Evolutionary conservation across 2,888 invertebrate genomes (phyloP).

Genomic region (Poecilobothrus nobilitatus): DNA sequence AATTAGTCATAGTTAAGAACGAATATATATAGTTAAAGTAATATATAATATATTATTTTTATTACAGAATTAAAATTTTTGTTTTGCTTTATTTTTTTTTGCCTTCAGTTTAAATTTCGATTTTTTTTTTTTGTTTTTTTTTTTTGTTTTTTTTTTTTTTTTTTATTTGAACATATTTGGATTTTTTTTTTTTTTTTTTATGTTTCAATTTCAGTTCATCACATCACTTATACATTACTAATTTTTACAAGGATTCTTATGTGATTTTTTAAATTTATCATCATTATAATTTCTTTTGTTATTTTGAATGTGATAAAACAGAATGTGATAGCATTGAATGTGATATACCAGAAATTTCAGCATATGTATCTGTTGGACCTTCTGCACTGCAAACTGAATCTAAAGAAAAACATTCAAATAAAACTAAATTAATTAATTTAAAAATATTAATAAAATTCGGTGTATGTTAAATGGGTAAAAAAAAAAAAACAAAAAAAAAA

Average conservation of each 20-base stretch:
- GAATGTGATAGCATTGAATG: constrained; percentile 42
- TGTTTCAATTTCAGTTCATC: too few relatives aligned
- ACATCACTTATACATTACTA: not conserved
- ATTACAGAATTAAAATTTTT: not conserved
- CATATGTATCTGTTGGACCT: constrained; percentile 58
- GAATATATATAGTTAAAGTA: constrained; percentile 2
- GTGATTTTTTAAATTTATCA: not conserved
- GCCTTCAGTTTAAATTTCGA: not conserved
- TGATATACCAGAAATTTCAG: constrained; percentile 43
- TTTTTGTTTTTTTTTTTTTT: not conserved
- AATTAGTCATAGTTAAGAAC: not conserved
- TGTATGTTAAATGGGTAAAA: too few relatives aligned
- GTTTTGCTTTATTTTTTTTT: not conserved
- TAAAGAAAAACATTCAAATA: not conserved
- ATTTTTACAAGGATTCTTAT: not conserved
- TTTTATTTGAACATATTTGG: not conserved
- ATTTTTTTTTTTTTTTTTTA: not conserved
- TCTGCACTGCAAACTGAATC: constrained; percentile 86
- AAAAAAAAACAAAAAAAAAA: too few relatives aligned
- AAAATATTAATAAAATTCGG: too few relatives aligned
- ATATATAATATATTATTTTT: not conserved
- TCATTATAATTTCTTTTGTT: not conserved
- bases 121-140: not conserved
- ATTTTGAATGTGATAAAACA: constrained; percentile 35
- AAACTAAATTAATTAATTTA: too few relatives aligned